Base-by-base conservation (phyloP, 2,113 vertebrate species). In the Vimba vimba region DNA sequence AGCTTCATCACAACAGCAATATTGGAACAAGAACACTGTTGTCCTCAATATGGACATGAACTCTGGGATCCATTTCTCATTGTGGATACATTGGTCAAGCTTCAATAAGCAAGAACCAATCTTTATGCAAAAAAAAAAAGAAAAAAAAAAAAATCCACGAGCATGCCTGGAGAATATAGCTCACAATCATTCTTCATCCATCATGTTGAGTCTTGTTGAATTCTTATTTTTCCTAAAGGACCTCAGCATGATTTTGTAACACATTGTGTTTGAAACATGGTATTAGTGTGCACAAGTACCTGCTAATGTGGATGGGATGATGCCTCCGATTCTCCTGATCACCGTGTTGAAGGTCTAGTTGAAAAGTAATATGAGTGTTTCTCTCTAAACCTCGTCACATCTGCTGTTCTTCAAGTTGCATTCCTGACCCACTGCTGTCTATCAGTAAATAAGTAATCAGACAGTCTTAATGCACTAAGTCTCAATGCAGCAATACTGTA, bases 91-190 rank as follows among this genome's bases (percentile, higher is more conserved):
- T 15, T 76, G 73, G 57, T 68, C 59, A 39, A 64, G 75, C 69
- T 60, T 75, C 43, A 77, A 13, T 36, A 59, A 73, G 47, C 27
- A 30, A 74, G 19, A 45, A 57, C 75, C 82, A 73, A 77, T 59
- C 55, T 52, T 87, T 87, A 87, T 85, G 82, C 83, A 87, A 85
- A 76, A 75, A 47, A 76, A 7, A 19, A 17, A 6, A 6, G n/a
- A 17, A 19, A 2, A 19, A 6, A 0, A 19, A 19, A 6, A 55
- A 7, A 55, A 19, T 55, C 19, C n/a, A 78, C 57, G 81, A 79
- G 86, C 83, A 87, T 81, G 86, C 66, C 59, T 78, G 52, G 73
- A 73, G 76, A 79, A 55, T 27, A 30, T 75, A 75, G 82, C 57
- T 84, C 36, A 39, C 68, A 52, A 66, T 85, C 74, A 77, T 66